A percentile compares a stretch with the other conserved stretches of the same genome.
These are phyloP conservation scores for Palaemon carinicauda DNA, from an alignment of 1,140 invertebrate species.

Conservation along the genomic window DNA sequence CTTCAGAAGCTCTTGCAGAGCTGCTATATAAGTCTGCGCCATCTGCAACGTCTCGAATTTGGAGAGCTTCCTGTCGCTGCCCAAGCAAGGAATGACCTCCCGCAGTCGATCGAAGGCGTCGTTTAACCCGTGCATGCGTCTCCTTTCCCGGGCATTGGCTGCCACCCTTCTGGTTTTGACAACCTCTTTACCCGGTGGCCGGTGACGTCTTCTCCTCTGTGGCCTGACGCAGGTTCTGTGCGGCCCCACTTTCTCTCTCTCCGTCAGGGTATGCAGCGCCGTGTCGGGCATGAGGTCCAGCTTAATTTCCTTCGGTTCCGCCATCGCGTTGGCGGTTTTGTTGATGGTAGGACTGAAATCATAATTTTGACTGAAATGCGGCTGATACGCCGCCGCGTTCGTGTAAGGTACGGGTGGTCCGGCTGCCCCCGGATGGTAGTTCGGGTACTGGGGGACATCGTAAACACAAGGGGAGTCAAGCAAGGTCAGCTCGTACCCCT, in stretches of 20 bases:
- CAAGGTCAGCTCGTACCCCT: conserved; percentile 43
- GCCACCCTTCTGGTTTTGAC: conserved; percentile 71
- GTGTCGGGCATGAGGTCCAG: neutral
- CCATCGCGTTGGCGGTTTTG: neutral
- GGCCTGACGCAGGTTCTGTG: conserved; percentile 43
- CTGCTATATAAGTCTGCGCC: conserved; percentile 85
- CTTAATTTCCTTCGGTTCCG: neutral
- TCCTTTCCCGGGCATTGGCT: conserved; percentile 79
- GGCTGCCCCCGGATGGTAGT: neutral
- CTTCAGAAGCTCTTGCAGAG: conserved; percentile 82
- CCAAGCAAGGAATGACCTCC: conserved; percentile 82
- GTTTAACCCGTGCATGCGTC: conserved; percentile 84
- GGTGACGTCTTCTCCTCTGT: conserved; percentile 30
- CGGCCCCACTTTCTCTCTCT: conserved; percentile 35
- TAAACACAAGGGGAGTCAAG: conserved; percentile 40
- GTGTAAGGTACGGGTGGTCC: neutral
- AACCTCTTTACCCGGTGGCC: conserved; percentile 39
- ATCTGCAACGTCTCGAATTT: conserved; percentile 90
- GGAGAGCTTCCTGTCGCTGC: conserved; percentile 81
- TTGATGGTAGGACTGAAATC: conserved; percentile 22
- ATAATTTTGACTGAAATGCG: neutral
- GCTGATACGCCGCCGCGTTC: neutral
- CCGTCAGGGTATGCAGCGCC: neutral
- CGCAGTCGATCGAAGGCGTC: conserved; percentile 82
- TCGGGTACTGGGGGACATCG: conserved; percentile 33